Conservation (phyloP, 53 echinoderm and acorn worm species). For the Echinometra lucunter region DNA sequence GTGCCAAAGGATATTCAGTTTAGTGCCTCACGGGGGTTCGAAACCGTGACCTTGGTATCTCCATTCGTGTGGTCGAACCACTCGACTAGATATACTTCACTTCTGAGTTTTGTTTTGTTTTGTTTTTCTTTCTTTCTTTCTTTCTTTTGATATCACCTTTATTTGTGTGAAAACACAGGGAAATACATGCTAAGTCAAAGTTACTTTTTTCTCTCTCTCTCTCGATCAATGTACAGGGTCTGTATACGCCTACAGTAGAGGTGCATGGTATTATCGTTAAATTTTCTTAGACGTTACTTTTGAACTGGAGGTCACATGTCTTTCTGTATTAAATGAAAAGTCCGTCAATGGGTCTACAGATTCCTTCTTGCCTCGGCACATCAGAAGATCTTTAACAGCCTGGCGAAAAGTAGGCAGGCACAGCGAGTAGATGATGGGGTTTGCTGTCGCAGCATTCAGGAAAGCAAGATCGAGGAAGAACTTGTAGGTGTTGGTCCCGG, state of each 20-base stretch:
- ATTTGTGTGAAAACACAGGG: too few relatives aligned
- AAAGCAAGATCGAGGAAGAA: slow-evolving; percentile 3
- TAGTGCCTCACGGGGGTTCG: too few relatives aligned
- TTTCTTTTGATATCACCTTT: too few relatives aligned
- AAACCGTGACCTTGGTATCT: too few relatives aligned
- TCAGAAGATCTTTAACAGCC: background rate
- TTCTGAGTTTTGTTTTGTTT: too few relatives aligned
- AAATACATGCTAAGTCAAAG: too few relatives aligned
- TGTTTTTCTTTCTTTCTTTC: too few relatives aligned
- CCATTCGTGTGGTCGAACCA: too few relatives aligned
- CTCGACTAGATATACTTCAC: too few relatives aligned
- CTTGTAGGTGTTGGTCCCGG: background rate
- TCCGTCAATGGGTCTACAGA: background rate
- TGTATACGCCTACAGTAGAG: too few relatives aligned
- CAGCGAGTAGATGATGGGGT: slow-evolving; percentile 58
- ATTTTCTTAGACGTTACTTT: background rate
- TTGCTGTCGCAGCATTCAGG: background rate
- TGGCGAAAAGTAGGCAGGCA: slow-evolving; percentile 38
- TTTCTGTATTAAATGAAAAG: background rate
- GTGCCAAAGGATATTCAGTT: too few relatives aligned
- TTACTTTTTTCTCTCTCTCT: background rate
- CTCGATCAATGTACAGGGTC: too few relatives aligned
- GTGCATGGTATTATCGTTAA: background rate
- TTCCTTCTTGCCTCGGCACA: background rate
- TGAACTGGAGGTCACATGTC: background rate